phyloP scores from a whole-genome alignment of 53 echinoderm and acorn worm genomes.

The Apostichopus leukothele region DNA sequence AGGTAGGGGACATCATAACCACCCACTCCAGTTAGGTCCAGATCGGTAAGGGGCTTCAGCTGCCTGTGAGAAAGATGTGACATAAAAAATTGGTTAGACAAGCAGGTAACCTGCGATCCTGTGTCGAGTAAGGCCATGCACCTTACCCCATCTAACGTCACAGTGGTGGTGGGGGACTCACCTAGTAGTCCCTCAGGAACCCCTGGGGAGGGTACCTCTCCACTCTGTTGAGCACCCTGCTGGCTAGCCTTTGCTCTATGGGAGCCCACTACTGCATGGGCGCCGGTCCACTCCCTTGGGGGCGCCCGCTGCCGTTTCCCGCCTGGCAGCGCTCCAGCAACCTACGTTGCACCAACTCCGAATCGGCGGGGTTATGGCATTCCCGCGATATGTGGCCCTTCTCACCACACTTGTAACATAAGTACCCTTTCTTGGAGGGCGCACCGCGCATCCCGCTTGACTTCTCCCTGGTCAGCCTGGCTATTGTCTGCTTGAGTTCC shows the following conservation, averaged over 20 bases:
- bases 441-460: not conserved
- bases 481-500: constrained; percentile 6
- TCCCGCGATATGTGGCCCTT: constrained; percentile 44
- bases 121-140: constrained; percentile 54
- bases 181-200: constrained; percentile 24
- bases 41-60: constrained; percentile 46
- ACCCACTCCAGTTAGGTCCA: constrained; percentile 54
- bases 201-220: not conserved
- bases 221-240: not conserved
- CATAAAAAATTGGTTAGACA: constrained; percentile 38
- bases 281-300: constrained; percentile 48
- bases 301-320: constrained; percentile 59
- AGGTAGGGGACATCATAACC: constrained; percentile 60
- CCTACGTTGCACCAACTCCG: constrained; percentile 44
- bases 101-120: constrained; percentile 64
- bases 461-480: not conserved
- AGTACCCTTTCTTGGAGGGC: not conserved
- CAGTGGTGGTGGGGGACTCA: constrained; percentile 35
- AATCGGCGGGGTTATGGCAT: constrained; percentile 44
- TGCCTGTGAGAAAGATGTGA: constrained; percentile 44
- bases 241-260: not conserved
- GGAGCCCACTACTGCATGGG: constrained; percentile 35
- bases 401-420: constrained; percentile 65
- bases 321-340: constrained; percentile 32
- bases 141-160: constrained; percentile 19